phyloP scores from a whole-genome alignment of 2,113 vertebrate species.

The Girardinichthys multiradiatus region DNA sequence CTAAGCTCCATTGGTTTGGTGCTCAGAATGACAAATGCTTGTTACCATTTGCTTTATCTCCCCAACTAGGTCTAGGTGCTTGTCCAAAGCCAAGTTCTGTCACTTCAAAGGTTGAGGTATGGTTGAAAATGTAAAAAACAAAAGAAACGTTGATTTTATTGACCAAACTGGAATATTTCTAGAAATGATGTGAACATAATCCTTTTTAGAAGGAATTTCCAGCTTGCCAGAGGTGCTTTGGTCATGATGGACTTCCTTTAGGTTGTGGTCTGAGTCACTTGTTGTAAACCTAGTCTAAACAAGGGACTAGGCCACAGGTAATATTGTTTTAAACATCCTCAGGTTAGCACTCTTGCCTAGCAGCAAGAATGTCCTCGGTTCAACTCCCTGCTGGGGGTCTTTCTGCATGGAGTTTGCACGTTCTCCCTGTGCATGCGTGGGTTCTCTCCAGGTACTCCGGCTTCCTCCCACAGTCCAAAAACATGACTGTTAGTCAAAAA shows the following conservation, averaged over 20 bases:
- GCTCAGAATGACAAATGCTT: conserved; percentile 38
- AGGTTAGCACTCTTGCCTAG: conserved; percentile 20
- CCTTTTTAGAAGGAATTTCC: conserved; percentile 37
- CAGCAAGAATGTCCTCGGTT: too few species aligned
- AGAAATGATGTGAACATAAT: conserved; percentile 34
- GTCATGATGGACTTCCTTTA: conserved; percentile 27
- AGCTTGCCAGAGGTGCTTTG: conserved; percentile 26
- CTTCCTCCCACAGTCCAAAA: too few species aligned
- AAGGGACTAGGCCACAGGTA: conserved; percentile 28
- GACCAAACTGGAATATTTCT: conserved; percentile 1
- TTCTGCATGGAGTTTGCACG: too few species aligned
- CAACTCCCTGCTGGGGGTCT: too few species aligned
- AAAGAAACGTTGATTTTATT: not conserved
- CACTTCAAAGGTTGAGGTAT: conserved; percentile 11
- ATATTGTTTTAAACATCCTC: conserved; percentile 62
- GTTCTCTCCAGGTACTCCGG: too few species aligned
- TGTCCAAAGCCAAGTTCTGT: conserved; percentile 19
- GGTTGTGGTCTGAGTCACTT: conserved; percentile 42
- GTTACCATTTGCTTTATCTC: conserved; percentile 41
- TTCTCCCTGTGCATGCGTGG: too few species aligned
- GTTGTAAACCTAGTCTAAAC: conserved; percentile 34
- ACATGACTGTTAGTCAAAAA: too few species aligned
- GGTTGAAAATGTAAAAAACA: conserved; percentile 3
- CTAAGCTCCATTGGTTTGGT: conserved; percentile 31
- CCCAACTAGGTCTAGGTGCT: conserved; percentile 15